Evolutionary conservation across 2,113 vertebrate species (phyloP).

Genomic region (Lipophrys pholis): DNA sequence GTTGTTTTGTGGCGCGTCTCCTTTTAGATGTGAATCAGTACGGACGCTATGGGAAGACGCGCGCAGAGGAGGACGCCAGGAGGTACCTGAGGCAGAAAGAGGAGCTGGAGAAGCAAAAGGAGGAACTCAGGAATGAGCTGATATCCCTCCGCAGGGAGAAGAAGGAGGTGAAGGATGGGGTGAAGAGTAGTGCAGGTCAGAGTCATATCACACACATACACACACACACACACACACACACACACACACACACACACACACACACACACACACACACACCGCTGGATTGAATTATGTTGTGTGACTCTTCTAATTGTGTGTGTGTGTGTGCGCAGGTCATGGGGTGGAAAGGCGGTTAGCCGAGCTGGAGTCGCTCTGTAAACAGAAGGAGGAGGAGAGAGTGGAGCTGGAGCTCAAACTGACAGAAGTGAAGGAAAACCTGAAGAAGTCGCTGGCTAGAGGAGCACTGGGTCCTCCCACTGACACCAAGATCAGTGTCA

Average conservation of each 20-base stretch:
- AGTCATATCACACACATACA: conserved; percentile 21
- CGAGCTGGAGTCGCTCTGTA: conserved; percentile 88
- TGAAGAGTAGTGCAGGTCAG: conserved; percentile 87
- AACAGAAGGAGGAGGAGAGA: conserved; percentile 88
- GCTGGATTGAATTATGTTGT: neutral
- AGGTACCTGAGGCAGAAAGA: conserved; percentile 91
- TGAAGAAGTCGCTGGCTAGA: conserved; percentile 93
- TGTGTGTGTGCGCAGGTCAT: conserved; percentile 72
- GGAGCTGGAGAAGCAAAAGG: conserved; percentile 92
- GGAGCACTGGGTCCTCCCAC: conserved; percentile 87
- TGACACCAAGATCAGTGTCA: conserved; percentile 78
- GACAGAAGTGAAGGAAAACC: conserved; percentile 92
- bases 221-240: conserved; percentile 7
- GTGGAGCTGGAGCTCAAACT: conserved; percentile 93
- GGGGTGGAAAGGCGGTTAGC: conserved; percentile 86
- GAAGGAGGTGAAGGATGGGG: conserved; percentile 87
- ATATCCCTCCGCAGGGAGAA: conserved; percentile 88
- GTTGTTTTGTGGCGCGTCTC: neutral
- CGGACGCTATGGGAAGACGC: conserved; percentile 93
- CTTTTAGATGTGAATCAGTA: conserved; percentile 91
- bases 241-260: conserved; percentile 6
- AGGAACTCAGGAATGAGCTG: conserved; percentile 86
- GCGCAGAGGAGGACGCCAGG: conserved; percentile 94
- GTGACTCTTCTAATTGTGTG: neutral
- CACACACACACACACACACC: conserved; percentile 5